A percentile compares a stretch with the other conserved stretches of the same genome.
Conservation (phyloP, 1,140 invertebrate species). For the Lepidurus apus region DNA sequence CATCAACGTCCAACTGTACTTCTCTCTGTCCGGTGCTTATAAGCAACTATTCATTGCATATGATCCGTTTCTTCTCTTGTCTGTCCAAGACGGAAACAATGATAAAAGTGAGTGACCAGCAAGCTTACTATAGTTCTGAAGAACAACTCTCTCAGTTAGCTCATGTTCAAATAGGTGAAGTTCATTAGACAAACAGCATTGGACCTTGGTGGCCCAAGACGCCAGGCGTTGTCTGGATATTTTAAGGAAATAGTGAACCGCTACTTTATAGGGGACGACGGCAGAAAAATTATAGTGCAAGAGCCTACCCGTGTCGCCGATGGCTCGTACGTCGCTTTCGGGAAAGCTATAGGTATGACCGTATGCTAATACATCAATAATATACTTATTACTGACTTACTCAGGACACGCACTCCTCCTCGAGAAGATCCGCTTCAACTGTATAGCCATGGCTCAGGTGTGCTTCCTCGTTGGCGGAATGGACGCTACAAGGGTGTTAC, state of each 20-base stretch:
- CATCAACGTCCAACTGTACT: neutral
- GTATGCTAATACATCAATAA: neutral
- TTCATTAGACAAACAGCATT: neutral
- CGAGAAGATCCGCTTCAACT: neutral
- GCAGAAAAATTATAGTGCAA: neutral
- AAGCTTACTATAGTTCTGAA: neutral
- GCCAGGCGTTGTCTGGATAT: neutral
- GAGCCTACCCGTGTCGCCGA: neutral
- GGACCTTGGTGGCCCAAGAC: neutral
- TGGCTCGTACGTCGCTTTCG: neutral
- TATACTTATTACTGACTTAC: neutral
- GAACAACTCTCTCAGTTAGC: neutral
- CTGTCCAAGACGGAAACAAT: slow-evolving; percentile 1
- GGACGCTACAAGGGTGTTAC: neutral
- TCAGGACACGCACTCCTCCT: neutral
- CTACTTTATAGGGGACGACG: neutral
- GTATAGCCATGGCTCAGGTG: neutral
- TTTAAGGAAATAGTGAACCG: neutral
- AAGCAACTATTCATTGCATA: neutral
- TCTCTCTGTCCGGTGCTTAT: neutral
- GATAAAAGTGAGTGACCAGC: neutral
- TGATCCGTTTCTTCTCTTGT: neutral
- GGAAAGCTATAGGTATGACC: neutral
- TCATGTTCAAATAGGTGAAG: neutral
- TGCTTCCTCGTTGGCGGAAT: neutral